These are phyloP conservation scores for Fragum whitleyi DNA, from an alignment of 2,888 invertebrate genomes.

Conservation along the genomic window DNA sequence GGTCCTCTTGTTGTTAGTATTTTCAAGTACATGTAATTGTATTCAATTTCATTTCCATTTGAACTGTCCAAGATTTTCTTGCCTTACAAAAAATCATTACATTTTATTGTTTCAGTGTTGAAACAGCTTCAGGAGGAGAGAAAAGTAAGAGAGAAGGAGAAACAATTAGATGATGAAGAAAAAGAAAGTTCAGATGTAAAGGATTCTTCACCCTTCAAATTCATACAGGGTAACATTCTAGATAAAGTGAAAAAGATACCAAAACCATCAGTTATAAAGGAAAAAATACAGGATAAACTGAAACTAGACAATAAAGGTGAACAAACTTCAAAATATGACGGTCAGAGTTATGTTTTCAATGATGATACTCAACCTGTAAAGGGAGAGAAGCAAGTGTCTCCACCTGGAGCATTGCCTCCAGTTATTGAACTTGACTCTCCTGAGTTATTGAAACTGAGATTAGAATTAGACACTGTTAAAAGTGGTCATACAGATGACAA, in stretches of 20 bases:
- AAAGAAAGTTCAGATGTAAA: constrained; percentile 26
- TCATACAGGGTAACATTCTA: constrained; percentile 62
- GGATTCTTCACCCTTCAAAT: constrained; percentile 60
- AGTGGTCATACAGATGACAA: constrained; percentile 1
- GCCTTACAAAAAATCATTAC: too few species aligned
- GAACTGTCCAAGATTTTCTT: too few species aligned
- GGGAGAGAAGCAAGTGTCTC: constrained; percentile 10
- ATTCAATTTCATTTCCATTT: too few species aligned
- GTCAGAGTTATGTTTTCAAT: constrained; percentile 39
- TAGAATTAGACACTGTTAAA: constrained; percentile 32
- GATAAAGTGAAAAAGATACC: constrained; percentile 65
- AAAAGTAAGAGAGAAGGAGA: constrained; percentile 33
- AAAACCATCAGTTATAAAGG: constrained; percentile 55
- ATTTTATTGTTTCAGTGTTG: constrained; percentile 35
- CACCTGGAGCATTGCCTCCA: constrained; percentile 70
- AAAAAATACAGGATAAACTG: constrained; percentile 61
- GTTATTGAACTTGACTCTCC: constrained; percentile 73
- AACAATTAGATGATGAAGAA: constrained; percentile 10
- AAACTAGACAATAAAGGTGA: constrained; percentile 45
- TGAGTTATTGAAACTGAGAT: constrained; percentile 67
- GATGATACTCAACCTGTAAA: constrained; percentile 21
- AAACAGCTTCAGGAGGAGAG: constrained; percentile 51
- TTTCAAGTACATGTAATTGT: too few species aligned
- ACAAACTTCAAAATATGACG: constrained; percentile 34
- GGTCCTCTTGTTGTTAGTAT: too few species aligned